A percentile compares a stretch with the other conserved stretches of the same genome.
phyloP scores from a whole-genome alignment of 2,888 invertebrate species.

The Conomelus anceps region DNA sequence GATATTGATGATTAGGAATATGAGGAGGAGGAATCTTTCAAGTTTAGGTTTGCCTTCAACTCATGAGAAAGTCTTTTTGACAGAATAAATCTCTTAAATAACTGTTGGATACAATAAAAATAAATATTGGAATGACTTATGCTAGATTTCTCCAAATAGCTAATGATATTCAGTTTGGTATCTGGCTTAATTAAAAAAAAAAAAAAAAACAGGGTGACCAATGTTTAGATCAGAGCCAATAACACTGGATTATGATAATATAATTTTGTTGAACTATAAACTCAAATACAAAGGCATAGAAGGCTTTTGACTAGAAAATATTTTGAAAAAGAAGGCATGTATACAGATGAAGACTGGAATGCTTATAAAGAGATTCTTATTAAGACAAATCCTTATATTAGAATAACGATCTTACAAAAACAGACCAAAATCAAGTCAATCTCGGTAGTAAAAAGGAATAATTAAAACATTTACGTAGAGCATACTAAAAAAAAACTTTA shows the following conservation, averaged over 20 bases:
- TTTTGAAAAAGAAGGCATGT: slow-evolving; percentile 7
- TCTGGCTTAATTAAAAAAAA: slow-evolving; percentile 10
- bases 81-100: slow-evolving; percentile 13
- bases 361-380: slow-evolving; percentile 5
- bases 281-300: slow-evolving; percentile 6
- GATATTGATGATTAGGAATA: not conserved
- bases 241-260: slow-evolving; percentile 12
- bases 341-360: slow-evolving; percentile 13
- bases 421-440: slow-evolving; percentile 8
- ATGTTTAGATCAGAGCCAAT: slow-evolving; percentile 5
- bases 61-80: slow-evolving; percentile 7
- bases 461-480: not conserved
- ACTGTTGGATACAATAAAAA: not conserved
- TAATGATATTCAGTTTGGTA: slow-evolving; percentile 13
- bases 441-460: slow-evolving; percentile 1
- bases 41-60: not conserved
- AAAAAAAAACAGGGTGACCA: not conserved
- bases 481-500: not conserved
- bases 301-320: slow-evolving; percentile 3
- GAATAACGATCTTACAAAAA: too few relatives aligned
- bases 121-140: not conserved
- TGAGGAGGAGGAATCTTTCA: not conserved
- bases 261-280: not conserved
- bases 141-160: slow-evolving; percentile 11
- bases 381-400: slow-evolving; percentile 1